phyloP scores from a whole-genome alignment of 2,888 invertebrate species.

The Leptopterna dolabrata region DNA sequence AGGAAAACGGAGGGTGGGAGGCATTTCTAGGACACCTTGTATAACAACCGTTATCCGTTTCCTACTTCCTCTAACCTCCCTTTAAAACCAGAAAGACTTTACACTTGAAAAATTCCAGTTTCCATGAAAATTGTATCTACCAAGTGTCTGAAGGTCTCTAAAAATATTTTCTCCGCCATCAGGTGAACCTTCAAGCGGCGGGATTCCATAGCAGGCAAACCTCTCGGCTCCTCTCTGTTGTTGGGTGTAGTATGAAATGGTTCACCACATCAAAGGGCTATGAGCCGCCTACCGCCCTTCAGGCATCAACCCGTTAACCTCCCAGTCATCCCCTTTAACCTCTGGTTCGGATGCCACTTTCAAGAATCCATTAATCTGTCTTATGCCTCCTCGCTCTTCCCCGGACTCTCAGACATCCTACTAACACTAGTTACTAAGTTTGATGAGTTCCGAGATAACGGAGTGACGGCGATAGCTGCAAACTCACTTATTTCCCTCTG shows the following conservation, averaged over 20 bases:
- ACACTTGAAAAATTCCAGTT: too few species aligned
- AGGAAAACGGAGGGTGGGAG: too few species aligned
- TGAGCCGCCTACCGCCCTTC: not conserved
- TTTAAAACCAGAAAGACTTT: too few species aligned
- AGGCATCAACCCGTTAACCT: not conserved
- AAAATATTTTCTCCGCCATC: too few species aligned
- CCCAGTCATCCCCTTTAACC: not conserved
- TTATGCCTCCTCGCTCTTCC: not conserved
- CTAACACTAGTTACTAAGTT: not conserved
- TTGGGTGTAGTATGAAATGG: not conserved
- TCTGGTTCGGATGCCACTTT: not conserved
- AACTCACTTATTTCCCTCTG: not conserved
- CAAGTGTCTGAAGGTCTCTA: too few species aligned
- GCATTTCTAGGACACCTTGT: too few species aligned
- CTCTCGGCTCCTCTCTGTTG: not conserved
- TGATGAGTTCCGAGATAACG: not conserved
- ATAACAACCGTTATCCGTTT: too few species aligned
- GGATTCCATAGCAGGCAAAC: too few species aligned
- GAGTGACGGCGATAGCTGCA: not conserved
- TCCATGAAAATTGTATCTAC: too few species aligned
- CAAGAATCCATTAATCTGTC: not conserved
- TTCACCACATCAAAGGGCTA: not conserved
- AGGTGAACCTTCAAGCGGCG: too few species aligned
- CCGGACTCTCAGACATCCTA: not conserved
- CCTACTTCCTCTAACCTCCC: too few species aligned